These are phyloP conservation scores for Chelonoidis abingdonii DNA, from an alignment of 2,113 vertebrate genomes.

Conservation along the genomic window DNA sequence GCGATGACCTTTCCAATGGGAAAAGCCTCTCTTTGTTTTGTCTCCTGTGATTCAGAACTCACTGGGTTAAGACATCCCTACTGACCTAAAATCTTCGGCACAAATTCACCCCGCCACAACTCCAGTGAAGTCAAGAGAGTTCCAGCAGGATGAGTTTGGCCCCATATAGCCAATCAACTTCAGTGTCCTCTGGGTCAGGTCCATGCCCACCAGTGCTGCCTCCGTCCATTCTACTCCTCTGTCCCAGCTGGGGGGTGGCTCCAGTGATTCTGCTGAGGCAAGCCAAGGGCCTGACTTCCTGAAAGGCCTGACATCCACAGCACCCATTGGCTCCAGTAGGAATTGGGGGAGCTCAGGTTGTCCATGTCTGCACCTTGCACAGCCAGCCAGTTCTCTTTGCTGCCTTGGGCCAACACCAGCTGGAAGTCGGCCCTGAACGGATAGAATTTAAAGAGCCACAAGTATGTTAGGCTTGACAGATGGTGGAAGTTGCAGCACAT, in stretches of 20 bases:
- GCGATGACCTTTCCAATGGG: neutral
- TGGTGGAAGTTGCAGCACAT: too few relatives aligned
- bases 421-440: neutral
- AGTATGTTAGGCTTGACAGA: too few relatives aligned
- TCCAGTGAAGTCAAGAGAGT: neutral
- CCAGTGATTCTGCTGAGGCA: neutral
- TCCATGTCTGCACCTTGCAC: neutral
- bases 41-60: neutral
- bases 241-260: neutral
- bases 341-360: neutral
- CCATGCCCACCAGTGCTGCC: neutral
- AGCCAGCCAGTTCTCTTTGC: neutral
- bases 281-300: neutral
- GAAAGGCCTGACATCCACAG: neutral
- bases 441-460: neutral
- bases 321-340: neutral
- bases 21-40: conserved; percentile 1
- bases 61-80: neutral
- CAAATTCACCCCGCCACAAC: neutral
- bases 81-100: neutral
- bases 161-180: neutral
- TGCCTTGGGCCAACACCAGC: neutral
- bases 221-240: neutral
- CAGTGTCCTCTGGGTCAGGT: neutral
- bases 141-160: neutral